These are phyloP conservation scores for Muntiacus reevesi DNA, from an alignment of 2,113 vertebrate genomes.

Conservation along the genomic window DNA sequence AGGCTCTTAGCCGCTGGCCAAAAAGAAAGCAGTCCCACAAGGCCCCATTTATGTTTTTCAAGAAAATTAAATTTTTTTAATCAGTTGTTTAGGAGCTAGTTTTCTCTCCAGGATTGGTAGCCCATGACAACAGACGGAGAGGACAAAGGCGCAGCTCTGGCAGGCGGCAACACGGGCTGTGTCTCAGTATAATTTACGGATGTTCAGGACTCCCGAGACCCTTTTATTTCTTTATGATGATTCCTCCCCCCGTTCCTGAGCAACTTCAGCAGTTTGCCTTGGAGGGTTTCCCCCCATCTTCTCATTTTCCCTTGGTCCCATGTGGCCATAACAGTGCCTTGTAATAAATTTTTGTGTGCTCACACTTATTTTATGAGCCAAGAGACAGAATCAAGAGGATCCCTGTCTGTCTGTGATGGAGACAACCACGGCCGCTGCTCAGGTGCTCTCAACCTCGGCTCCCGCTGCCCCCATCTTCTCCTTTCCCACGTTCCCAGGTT, in stretches of 20 bases:
- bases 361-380: background rate
- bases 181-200: background rate
- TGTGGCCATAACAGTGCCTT: background rate
- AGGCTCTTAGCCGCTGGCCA: background rate
- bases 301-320: background rate
- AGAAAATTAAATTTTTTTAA: slow-evolving; percentile 50
- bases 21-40: background rate
- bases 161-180: background rate
- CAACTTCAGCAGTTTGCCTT: background rate
- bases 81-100: slow-evolving; percentile 27
- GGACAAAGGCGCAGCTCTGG: background rate
- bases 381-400: background rate
- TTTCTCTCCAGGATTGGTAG: background rate
- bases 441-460: background rate
- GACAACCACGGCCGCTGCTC: background rate
- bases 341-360: background rate
- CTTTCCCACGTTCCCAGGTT: background rate
- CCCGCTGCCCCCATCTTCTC: background rate
- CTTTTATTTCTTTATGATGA: background rate
- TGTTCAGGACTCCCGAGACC: background rate
- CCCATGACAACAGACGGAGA: background rate
- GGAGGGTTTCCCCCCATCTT: background rate
- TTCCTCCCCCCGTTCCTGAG: background rate
- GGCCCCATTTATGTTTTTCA: background rate
- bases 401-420: background rate